Conservation (phyloP, 2,113 vertebrate species). For the Apodemus sylvaticus region DNA sequence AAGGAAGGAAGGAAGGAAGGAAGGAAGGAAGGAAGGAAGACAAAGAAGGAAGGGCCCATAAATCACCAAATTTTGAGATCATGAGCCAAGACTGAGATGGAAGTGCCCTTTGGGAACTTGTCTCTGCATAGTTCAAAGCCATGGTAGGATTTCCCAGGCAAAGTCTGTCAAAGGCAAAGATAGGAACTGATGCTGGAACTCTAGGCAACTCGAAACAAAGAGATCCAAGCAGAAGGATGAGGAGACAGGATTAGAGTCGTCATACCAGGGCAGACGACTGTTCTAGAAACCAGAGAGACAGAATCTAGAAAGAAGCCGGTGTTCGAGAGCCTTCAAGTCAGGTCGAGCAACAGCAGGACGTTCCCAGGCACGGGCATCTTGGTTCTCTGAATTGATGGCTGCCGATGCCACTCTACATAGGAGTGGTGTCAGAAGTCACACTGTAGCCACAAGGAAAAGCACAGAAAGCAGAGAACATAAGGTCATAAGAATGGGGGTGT, state of each 20-base stretch:
- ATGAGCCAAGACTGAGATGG: not conserved
- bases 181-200: not conserved
- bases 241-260: not conserved
- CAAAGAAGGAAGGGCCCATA: not conserved
- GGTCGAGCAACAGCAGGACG: not conserved
- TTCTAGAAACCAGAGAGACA: not conserved
- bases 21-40: not conserved
- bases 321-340: not conserved
- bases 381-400: not conserved
- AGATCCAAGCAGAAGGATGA: not conserved
- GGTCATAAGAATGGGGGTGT: not conserved
- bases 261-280: fast-evolving
- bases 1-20: too few species aligned
- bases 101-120: not conserved
- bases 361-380: not conserved
- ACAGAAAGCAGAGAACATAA: not conserved
- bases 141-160: not conserved
- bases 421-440: not conserved
- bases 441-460: not conserved
- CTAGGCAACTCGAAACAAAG: not conserved
- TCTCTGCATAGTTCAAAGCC: not conserved
- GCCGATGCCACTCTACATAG: not conserved
- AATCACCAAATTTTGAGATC: not conserved
- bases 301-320: not conserved
- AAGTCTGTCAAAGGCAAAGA: not conserved